Evolutionary conservation across 2,888 invertebrate species (phyloP), one percentile per base, ranked within the genome.

Genomic region (Rhagonycha lutea): DNA sequence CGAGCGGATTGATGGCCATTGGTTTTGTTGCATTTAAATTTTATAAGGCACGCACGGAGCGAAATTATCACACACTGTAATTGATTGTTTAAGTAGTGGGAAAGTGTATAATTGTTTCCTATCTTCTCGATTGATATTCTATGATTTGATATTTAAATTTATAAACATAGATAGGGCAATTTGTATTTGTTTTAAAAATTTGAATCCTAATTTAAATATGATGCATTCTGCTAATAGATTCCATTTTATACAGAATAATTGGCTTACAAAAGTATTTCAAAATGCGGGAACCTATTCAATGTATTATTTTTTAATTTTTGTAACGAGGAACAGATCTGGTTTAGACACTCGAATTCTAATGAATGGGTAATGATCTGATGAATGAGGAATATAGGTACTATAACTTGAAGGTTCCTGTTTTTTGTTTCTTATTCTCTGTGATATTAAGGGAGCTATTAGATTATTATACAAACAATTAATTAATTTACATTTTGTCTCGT

Each of bases 31-130:
- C 94, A 60, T 94, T 94, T 89, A 96, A 96, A 86, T 96, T 96
- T 88, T 97, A 96, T 90, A 95, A 94, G 87, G 93, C 95, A 78
- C 92, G 94, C 84, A 94, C 94, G 75, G 96, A 95, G 87, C 91
- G 93, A 82, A 96, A 95, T 88, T 97, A 97, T 88, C 96, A 95
- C 85, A 96, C 96, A 78, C 92, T 97, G 86, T 97, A 94, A 94
- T 73, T 73, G 61, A 68, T 74, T 62, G 23, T 65, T 65, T 65
- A 24, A 65, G 26, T n/a, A 12, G 1, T n/a, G n/a, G 47, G 47
- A 47, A 47, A 47, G 47, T 47, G 47, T 47, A 47, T 47, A 47
- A 47, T 47, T 47, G 47, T 47, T 47, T 47, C 47, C 47, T 47
- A 47, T 47, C 47, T 47, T 47, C 47, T 47, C n/a, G 12, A 47